Base-by-base conservation (phyloP, 2,797 vertebrate genomes). In the Pitangus sulphuratus region DNA sequence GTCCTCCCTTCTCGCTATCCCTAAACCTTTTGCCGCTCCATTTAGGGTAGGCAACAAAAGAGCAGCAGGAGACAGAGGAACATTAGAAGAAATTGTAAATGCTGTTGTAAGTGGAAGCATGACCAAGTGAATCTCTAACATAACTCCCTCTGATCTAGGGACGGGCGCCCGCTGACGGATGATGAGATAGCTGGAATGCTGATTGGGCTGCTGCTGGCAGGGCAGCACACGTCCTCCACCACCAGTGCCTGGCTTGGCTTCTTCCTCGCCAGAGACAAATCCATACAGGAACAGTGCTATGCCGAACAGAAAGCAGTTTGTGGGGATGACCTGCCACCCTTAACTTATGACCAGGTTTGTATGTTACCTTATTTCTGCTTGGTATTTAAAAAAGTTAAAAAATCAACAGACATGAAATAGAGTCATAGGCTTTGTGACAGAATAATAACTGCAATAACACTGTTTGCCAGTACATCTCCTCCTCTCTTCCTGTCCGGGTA, bases 141-240 rank as follows among this genome's bases (percentile, higher is more conserved):
- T 17, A 28, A 70, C 30, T 42, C 45, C 48, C 9, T 54, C 35
- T 3, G 17, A 7, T 17, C 12, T 84, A 99, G 99, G 97, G 98
- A 99, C 1, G 99, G 99, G 15, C 98, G 90, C 1, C 95, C 96
- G 0, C 97, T 99, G 97, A 98, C 92, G 0, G 98, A 99, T 6
- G 97, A 98, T 1, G 99, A 99, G 94, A 98, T 99, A 0, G 98
- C 98, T 0, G 99, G 99, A 15, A 98, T 99, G 99, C 98, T 99
- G 64, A 99, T 99, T 0, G 99, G 99, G 37, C 97, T 99, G 95
- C 98, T 99, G 8, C 94, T 99, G 64, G 99, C 99, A 0, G 99
- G 99, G 31, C 99, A 99, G 97, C 99, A 99, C 97, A 99, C 99
- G 0, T 99, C 99, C 48, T 99, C 99, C 90, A 99, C 99, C 95